Percentiles rank a stretch among this genome's conserved stretches.
phyloP scores from a whole-genome alignment of 30 jellyfish, hydroid and myxozoan genomes.

The Aurelia aurita complex sp. Pacific region DNA sequence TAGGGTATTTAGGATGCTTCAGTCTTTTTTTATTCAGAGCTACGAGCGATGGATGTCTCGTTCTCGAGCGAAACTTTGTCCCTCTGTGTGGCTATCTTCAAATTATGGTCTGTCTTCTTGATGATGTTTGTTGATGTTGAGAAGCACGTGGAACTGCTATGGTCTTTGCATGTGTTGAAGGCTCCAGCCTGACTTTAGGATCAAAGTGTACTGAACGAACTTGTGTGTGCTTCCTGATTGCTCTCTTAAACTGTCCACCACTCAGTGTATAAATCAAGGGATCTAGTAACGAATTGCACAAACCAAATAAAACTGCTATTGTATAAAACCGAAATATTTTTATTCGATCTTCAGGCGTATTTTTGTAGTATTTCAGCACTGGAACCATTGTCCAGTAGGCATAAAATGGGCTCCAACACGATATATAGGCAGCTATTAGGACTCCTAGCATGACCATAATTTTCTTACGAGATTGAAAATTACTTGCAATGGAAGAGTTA shows the following conservation, averaged over 20 bases:
- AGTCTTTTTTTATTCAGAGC: no score
- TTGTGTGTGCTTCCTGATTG: conserved; percentile 9
- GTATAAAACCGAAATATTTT: conserved; percentile 41
- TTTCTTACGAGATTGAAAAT: conserved; percentile 29
- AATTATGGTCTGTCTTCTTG: no score
- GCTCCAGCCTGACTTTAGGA: background rate
- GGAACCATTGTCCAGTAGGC: conserved; percentile 50
- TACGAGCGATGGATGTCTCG: no score
- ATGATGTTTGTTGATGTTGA: no score
- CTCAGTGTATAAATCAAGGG: conserved; percentile 64
- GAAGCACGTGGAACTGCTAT: no score
- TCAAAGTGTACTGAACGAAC: conserved; percentile 8
- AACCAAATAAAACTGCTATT: conserved; percentile 49
- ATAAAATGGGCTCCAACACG: conserved; percentile 69
- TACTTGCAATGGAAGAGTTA: background rate
- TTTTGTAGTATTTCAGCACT: conserved; percentile 22
- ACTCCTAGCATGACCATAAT: conserved; percentile 61
- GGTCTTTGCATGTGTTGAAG: no score
- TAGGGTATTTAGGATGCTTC: no score
- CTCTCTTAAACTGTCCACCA: conserved; percentile 57
- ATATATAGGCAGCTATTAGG: conserved; percentile 31
- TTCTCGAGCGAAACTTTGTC: no score
- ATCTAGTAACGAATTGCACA: conserved; percentile 56
- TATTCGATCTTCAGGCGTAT: conserved; percentile 28
- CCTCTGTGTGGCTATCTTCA: no score